Evolutionary conservation across 2,888 invertebrate genomes (phyloP).

Genomic region (Ophraella communa): DNA sequence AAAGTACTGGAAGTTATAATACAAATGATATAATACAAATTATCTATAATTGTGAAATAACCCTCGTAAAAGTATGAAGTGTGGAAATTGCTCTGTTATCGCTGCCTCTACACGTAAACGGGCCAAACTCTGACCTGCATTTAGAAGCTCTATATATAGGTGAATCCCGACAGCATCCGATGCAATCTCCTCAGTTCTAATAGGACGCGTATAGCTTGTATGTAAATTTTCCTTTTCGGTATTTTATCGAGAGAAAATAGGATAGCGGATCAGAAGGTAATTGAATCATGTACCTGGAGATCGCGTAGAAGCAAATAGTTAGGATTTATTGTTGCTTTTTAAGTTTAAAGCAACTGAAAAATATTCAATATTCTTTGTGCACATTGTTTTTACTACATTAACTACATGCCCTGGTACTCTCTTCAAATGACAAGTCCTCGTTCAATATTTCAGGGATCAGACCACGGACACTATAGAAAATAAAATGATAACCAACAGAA

Average conservation of each 20-base stretch:
- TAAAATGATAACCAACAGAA: too few species aligned
- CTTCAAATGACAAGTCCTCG: too few species aligned
- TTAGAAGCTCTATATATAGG: constrained; percentile 33
- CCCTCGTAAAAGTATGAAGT: constrained; percentile 24
- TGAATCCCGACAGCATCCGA: constrained; percentile 28
- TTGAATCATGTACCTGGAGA: constrained; percentile 25
- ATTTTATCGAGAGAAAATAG: constrained; percentile 18
- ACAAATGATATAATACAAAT: too few species aligned
- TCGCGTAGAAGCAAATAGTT: not conserved
- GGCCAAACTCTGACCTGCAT: constrained; percentile 43
- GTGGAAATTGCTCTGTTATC: constrained; percentile 42
- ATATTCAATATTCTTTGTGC: too few species aligned
- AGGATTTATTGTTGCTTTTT: constrained; percentile 3
- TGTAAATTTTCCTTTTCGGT: constrained; percentile 27
- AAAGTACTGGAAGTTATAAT: too few species aligned
- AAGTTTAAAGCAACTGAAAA: too few species aligned
- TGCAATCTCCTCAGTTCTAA: constrained; percentile 31
- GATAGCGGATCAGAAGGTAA: constrained; percentile 15
- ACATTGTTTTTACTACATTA: too few species aligned
- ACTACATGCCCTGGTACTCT: too few species aligned
- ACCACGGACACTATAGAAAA: too few species aligned
- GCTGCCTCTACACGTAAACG: constrained; percentile 42
- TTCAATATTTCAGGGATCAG: too few species aligned
- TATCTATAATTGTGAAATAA: not conserved
- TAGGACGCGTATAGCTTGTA: constrained; percentile 30